Evolutionary conservation across 2,797 vertebrate genomes (phyloP).

Genomic region (Gymnoscopelus braueri): DNA sequence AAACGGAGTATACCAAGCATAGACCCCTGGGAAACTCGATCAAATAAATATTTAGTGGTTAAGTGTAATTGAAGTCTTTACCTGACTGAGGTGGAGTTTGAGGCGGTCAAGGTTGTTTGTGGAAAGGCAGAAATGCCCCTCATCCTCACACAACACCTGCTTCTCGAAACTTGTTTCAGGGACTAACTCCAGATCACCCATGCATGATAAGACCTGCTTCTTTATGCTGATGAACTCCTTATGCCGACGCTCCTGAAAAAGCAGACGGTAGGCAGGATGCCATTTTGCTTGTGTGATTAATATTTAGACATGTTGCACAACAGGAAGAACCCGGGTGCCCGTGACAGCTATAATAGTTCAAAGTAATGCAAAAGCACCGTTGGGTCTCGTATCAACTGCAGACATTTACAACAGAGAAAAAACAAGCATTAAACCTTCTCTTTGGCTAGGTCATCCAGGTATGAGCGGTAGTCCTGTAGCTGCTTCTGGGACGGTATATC

Average conservation of each 20-base stretch:
- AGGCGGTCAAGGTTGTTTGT: conserved; percentile 87
- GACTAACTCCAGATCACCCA: conserved; percentile 89
- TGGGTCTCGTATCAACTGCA: not conserved
- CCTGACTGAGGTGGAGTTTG: conserved; percentile 87
- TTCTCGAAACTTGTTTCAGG: conserved; percentile 91
- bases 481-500: conserved; percentile 85
- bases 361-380: not conserved
- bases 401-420: not conserved
- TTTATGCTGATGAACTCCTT: conserved; percentile 86
- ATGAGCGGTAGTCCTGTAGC: conserved; percentile 81
- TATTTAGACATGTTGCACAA: not conserved
- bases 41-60: no score
- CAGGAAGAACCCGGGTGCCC: not conserved
- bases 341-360: no score
- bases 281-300: no score
- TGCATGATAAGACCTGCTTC: conserved; percentile 83
- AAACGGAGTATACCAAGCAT: no score
- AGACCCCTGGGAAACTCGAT: no score
- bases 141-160: conserved; percentile 90
- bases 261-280: no score
- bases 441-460: conserved; percentile 76
- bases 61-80: conserved; percentile 44
- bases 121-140: conserved; percentile 91
- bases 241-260: conserved; percentile 80
- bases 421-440: conserved; percentile 82